phyloP scores from a whole-genome alignment of 1,140 invertebrate genomes.

The Drosophila burlai region DNA sequence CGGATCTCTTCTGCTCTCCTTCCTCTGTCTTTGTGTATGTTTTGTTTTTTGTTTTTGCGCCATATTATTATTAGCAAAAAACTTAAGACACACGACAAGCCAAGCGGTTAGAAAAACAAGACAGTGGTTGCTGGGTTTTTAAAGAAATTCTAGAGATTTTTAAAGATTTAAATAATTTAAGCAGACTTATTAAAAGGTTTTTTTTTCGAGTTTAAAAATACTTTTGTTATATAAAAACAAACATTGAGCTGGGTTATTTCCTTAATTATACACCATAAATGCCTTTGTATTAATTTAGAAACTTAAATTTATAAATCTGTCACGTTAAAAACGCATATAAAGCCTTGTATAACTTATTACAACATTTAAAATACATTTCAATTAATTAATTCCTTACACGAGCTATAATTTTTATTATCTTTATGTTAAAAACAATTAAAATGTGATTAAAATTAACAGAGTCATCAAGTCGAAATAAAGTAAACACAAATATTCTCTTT shows the following conservation, averaged over 20 bases:
- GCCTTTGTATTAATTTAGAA: neutral
- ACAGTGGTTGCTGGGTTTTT: conserved; percentile 7
- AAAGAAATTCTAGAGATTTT: neutral
- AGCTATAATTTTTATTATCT: neutral
- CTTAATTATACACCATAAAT: no score
- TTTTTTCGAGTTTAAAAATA: no score
- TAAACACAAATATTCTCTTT: neutral
- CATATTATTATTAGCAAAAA: conserved; percentile 60
- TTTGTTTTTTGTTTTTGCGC: conserved; percentile 14
- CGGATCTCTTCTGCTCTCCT: conserved; percentile 31
- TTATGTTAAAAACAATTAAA: conserved; percentile 6
- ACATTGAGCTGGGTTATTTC: no score
- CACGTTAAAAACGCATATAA: neutral
- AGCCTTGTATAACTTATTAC: neutral
- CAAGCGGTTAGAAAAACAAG: conserved; percentile 8
- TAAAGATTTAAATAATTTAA: no score
- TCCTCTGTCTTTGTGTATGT: conserved; percentile 23
- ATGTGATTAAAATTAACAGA: conserved; percentile 1
- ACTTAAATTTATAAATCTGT: neutral
- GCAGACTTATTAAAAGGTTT: neutral
- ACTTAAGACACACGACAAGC: conserved; percentile 55
- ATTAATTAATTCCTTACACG: neutral
- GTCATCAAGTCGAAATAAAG: neutral
- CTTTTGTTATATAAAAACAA: no score
- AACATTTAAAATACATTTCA: neutral